phyloP scores from a whole-genome alignment of 1,140 invertebrate genomes.

The Helicorthomorpha holstii region DNA sequence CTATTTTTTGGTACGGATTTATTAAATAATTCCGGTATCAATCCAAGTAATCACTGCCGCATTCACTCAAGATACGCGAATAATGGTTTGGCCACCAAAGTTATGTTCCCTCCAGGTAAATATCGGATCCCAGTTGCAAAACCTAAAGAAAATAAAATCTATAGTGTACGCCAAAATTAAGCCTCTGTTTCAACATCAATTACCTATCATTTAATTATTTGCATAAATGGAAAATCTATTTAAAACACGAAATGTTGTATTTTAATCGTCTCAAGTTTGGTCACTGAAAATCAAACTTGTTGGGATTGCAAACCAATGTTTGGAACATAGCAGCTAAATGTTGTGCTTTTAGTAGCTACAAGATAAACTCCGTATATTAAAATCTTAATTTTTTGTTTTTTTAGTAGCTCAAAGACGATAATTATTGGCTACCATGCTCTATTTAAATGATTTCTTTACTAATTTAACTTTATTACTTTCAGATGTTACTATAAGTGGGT shows the following conservation, averaged over 20 bases:
- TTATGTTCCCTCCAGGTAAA: constrained; percentile 14
- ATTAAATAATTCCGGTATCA: constrained; percentile 8
- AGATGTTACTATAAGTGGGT: constrained; percentile 14
- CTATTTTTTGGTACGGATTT: constrained; percentile 18
- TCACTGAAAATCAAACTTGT: too few relatives aligned
- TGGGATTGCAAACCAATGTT: too few relatives aligned
- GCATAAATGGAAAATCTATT: neutral
- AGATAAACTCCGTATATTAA: constrained; percentile 1
- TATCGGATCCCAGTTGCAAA: neutral
- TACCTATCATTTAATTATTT: neutral
- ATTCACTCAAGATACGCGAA: constrained; percentile 17
- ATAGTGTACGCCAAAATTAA: neutral
- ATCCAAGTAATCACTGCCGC: constrained; percentile 13
- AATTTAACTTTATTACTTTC: neutral
- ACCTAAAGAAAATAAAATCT: neutral
- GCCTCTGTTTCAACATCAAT: neutral
- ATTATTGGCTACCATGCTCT: too few relatives aligned
- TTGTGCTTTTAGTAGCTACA: too few relatives aligned
- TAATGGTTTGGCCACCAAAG: constrained; percentile 18
- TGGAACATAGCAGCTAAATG: too few relatives aligned
- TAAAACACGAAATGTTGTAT: neutral
- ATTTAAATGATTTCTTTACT: too few relatives aligned
- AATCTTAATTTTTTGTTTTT: constrained; percentile 1
- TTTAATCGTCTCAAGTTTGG: neutral
- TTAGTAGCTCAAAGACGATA: too few relatives aligned